phyloP scores from a whole-genome alignment of 2,888 invertebrate genomes.

The Chalcis sispes region DNA sequence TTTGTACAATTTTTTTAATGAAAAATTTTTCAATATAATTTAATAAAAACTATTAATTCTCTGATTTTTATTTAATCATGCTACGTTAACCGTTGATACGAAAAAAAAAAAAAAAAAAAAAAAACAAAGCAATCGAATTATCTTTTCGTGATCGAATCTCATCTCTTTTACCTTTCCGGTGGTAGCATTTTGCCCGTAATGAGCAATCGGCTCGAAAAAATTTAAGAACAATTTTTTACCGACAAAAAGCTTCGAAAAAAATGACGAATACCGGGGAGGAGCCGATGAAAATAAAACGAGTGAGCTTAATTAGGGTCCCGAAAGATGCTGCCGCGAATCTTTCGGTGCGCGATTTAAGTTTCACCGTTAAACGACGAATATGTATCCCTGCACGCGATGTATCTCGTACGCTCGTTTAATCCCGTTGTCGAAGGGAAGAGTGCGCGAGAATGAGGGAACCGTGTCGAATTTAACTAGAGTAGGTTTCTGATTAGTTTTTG shows the following conservation, averaged over 20 bases:
- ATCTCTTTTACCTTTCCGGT: constrained; percentile 20
- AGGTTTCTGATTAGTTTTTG: background rate
- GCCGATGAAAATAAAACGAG: constrained; percentile 23
- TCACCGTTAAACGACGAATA: constrained; percentile 27
- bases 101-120: background rate
- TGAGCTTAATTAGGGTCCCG: constrained; percentile 44
- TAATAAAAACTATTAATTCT: too few relatives aligned
- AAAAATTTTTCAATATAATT: too few relatives aligned
- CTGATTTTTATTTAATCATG: too few relatives aligned
- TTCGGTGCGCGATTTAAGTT: constrained; percentile 14
- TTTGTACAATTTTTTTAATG: too few relatives aligned
- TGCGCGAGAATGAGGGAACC: constrained; percentile 1
- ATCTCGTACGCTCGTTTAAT: constrained; percentile 3
- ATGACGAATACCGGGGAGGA: background rate
- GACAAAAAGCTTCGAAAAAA: background rate
- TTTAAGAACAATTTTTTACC: constrained; percentile 1
- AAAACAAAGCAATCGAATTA: background rate
- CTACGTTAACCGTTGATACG: too few relatives aligned
- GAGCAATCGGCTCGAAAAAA: constrained; percentile 26
- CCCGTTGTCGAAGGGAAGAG: constrained; percentile 6
- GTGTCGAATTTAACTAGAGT: constrained; percentile 31
- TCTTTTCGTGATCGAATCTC: constrained; percentile 23
- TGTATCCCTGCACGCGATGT: constrained; percentile 39
- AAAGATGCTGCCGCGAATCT: background rate
- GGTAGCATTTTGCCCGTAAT: constrained; percentile 36